Base-by-base conservation (phyloP, 2,888 invertebrate species). In the Listrodromus nycthemerus region DNA sequence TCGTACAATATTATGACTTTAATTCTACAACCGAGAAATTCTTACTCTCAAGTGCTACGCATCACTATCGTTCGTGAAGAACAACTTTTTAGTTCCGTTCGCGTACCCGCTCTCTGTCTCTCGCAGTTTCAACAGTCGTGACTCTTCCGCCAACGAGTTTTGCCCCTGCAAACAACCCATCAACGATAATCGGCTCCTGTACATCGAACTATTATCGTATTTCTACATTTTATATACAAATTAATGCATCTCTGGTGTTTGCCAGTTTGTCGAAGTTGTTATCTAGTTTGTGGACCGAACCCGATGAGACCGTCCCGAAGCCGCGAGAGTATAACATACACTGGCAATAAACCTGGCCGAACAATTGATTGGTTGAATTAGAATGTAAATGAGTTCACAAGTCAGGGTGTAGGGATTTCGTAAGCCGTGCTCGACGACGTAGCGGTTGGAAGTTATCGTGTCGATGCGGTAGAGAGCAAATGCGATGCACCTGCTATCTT, bases 371-470 rank as follows among this genome's bases (percentile, higher is more conserved):
- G 81, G 79, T 79, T 80, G 87, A 88, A 89, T 91, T 90, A 89
- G 89, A 90, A 91, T 91, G 91, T 86, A 90, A 91, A 91, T 91
- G 87, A 89, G 88, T 91, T 89, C 88, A 89, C 89, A 90, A 90
- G 89, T 88, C 87, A 87, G 65, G 50, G n/a, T n/a, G n/a, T n/a
- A n/a, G n/a, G n/a, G n/a, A n/a, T n/a, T n/a, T n/a, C n/a, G 74
- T 83, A 70, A 79, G 70, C 41, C 79, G 63, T 69, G 48, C 24
- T 10, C 48, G 61, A 70, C 63, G 69, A 79, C 21, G n/a, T 37
- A 87, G 87, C 86, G 86, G 88, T 88, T 86, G 85, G 87, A 87
- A 83, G 88, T 89, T 89, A 82, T 85, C 83, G 85, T 80, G 85
- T 82, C 86, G 85, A 89, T 19, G 33, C 48, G 33, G 21, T 19